These are phyloP conservation scores for Periparus ater DNA, from an alignment of 2,797 vertebrate species.

Conservation along the genomic window DNA sequence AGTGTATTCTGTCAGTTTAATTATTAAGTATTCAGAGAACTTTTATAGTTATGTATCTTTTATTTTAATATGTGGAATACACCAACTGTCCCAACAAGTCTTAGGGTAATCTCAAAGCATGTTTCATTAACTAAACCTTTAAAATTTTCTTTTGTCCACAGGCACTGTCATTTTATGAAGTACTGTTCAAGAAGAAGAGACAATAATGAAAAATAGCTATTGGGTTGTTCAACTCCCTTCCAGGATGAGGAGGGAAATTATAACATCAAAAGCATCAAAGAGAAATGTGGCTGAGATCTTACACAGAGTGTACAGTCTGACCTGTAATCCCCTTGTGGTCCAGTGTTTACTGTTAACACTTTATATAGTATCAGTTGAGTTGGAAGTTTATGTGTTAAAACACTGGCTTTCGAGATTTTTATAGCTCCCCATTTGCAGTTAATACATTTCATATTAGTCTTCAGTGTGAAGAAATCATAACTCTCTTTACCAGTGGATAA, in stretches of 20 bases:
- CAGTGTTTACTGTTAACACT: background rate
- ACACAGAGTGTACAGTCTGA: background rate
- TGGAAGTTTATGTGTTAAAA: slow-evolving; percentile 11
- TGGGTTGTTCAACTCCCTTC: background rate
- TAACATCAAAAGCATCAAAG: fast-evolving
- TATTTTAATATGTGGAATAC: background rate
- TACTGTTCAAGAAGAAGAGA: background rate
- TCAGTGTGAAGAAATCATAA: slow-evolving; percentile 35
- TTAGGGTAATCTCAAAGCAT: background rate
- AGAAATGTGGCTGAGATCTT: background rate
- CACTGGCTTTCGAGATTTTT: background rate
- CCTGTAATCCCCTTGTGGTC: background rate
- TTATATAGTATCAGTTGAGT: background rate
- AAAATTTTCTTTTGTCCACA: background rate
- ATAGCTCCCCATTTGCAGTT: background rate
- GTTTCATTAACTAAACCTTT: background rate
- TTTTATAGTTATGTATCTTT: background rate
- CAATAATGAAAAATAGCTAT: background rate
- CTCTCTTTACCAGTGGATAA: slow-evolving; percentile 14
- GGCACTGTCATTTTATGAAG: background rate
- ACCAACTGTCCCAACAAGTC: background rate
- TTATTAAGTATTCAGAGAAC: background rate
- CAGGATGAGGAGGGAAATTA: background rate
- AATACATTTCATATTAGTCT: slow-evolving; percentile 25
- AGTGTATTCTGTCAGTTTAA: background rate